These are phyloP conservation scores for Clivina fossor DNA, from an alignment of 2,888 invertebrate species.

Conservation along the genomic window DNA sequence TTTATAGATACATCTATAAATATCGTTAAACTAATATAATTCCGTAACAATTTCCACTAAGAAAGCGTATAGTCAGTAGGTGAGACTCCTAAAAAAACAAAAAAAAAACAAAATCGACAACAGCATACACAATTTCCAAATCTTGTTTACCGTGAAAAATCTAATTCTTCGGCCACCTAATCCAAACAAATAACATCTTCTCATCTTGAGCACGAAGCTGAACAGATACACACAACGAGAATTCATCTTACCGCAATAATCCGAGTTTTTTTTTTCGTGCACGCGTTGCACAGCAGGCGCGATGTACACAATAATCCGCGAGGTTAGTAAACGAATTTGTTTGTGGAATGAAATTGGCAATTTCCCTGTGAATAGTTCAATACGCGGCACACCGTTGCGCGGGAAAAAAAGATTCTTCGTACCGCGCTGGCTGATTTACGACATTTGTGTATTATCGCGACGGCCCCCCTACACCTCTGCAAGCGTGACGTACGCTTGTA, in stretches of 20 bases:
- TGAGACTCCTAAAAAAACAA: not conserved
- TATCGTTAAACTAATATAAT: no score
- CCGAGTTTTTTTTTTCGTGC: constrained; percentile 18
- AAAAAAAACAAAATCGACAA: constrained; percentile 12
- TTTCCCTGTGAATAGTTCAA: constrained; percentile 44
- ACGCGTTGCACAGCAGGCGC: no score
- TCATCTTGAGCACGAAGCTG: no score
- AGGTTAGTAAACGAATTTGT: constrained; percentile 48
- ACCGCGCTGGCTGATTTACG: constrained; percentile 18
- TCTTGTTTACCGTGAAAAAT: constrained; percentile 24
- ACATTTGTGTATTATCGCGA: constrained; percentile 31
- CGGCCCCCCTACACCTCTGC: no score
- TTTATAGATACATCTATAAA: no score
- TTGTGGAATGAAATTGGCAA: constrained; percentile 49
- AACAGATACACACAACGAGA: constrained; percentile 22
- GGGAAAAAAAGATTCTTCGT: constrained; percentile 1
- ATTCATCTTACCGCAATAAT: constrained; percentile 26
- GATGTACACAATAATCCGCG: constrained; percentile 47
- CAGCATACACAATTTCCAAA: constrained; percentile 21
- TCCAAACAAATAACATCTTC: constrained; percentile 26
- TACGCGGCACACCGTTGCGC: constrained; percentile 18
- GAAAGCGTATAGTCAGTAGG: no score
- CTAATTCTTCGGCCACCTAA: constrained; percentile 24
- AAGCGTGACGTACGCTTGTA: no score
- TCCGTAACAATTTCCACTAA: no score